phyloP scores from a whole-genome alignment of 2,888 invertebrate species.

The Euzophera pinguis region DNA sequence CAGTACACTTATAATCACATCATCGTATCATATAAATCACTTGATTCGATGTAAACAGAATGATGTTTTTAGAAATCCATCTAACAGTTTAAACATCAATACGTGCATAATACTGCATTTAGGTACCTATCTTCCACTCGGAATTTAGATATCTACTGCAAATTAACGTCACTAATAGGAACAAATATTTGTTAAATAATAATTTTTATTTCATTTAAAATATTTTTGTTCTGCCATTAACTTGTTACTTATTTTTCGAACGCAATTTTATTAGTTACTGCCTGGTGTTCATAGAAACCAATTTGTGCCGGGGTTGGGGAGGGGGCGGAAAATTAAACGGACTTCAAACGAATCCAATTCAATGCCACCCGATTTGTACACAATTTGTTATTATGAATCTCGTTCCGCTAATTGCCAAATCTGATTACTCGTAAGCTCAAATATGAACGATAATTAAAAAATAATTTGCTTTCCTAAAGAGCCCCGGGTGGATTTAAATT shows the following conservation, averaged over 20 bases:
- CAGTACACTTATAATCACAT: too few species aligned
- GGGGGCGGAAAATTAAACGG: constrained; percentile 32
- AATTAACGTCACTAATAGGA: too few species aligned
- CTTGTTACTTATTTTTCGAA: neutral
- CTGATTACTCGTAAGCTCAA: constrained; percentile 24
- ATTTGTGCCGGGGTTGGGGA: constrained; percentile 15
- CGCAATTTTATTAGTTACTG: constrained; percentile 5
- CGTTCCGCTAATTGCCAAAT: constrained; percentile 27
- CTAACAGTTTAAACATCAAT: too few species aligned
- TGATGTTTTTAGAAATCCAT: too few species aligned
- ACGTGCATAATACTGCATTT: too few species aligned
- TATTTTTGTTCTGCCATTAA: constrained; percentile 3
- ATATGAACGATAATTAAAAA: neutral
- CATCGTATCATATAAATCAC: too few species aligned
- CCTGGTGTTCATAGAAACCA: constrained; percentile 1
- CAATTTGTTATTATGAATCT: constrained; percentile 25
- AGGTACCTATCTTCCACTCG: too few species aligned
- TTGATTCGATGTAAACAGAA: too few species aligned
- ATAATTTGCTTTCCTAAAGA: neutral
- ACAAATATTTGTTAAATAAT: too few species aligned
- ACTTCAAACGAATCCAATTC: constrained; percentile 34
- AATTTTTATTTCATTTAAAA: too few species aligned
- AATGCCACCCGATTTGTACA: constrained; percentile 32
- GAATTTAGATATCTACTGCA: too few species aligned
- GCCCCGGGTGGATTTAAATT: too few species aligned